Evolutionary conservation across 2,888 invertebrate genomes (phyloP), one percentile per base, ranked within the genome.

Genomic region (Acrobasis repandana): DNA sequence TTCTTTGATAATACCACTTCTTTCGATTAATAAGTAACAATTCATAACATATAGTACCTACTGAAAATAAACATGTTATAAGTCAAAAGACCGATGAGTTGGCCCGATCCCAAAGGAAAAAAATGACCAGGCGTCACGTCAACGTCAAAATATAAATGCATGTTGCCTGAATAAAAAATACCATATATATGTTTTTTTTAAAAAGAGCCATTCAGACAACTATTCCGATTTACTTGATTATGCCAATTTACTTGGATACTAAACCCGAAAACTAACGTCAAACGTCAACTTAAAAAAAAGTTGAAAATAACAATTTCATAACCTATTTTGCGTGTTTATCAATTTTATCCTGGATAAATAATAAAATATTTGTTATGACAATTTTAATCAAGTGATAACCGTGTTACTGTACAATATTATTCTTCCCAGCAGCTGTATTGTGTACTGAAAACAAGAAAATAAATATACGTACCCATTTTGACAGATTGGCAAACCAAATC

Each of bases 71-170:
- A 86, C 87, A 88, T 85, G 80, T 78, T 85, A 75, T 77, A 70
- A 76, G 83, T 82, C 85, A 85, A 86, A 80, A 82, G 76, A 85
- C 85, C 89, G 91, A 92, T 92, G 91, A 92, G 91, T 90, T 92
- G 91, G 91, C 91, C 86, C 74, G 77, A 83, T 54, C 38, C 54
- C 9, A 54, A 54, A 38, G 38, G 76, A 74, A 75, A 77, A 85
- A 86, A 88, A 85, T 9, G n/a, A 18, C 36, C 8, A 74, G 75
- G 74, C 78, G 73, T 76, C 74, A 74, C 75, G 72, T 74, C 72
- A 74, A 65, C 56, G 50, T 66, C 62, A 61, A 58, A 71, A 65
- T 61, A 16, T 50, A n/a, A n/a, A 8, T 9, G 14, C 0, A 9
- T 15, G 73, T 75, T 79, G 76, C 74, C 80, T 76, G 67, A 5